Conservation (phyloP, 2,888 invertebrate species). For the Rhagonycha lutea region DNA sequence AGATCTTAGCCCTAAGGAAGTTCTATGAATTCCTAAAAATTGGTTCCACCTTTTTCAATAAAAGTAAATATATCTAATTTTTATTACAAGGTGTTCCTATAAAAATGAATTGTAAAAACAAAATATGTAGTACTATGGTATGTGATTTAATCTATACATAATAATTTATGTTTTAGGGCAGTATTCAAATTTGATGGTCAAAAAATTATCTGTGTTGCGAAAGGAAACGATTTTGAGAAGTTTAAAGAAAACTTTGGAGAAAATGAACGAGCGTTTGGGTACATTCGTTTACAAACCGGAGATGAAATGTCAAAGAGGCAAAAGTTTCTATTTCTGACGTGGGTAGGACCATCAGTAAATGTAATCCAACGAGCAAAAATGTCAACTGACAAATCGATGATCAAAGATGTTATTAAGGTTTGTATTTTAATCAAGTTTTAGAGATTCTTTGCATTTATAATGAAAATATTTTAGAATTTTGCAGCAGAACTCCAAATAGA, state of each 20-base stretch:
- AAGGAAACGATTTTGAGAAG: slow-evolving; percentile 71
- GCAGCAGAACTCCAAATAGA: slow-evolving; percentile 77
- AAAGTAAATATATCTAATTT: no score
- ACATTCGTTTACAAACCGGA: slow-evolving; percentile 75
- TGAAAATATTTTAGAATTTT: slow-evolving; percentile 67
- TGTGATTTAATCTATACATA: not conserved
- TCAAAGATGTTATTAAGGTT: slow-evolving; percentile 77
- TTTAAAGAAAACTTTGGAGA: slow-evolving; percentile 72
- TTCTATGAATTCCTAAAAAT: no score
- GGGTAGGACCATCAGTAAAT: slow-evolving; percentile 75
- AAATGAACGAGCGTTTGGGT: slow-evolving; percentile 76
- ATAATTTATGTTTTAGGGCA: slow-evolving; percentile 60
- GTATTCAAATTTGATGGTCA: slow-evolving; percentile 77
- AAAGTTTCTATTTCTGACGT: slow-evolving; percentile 79
- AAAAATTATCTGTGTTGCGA: slow-evolving; percentile 67
- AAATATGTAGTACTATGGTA: no score
- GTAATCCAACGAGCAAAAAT: slow-evolving; percentile 80
- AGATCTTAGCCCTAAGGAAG: no score
- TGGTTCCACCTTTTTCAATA: no score
- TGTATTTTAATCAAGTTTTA: slow-evolving; percentile 52
- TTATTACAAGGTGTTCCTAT: no score
- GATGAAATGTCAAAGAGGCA: slow-evolving; percentile 83
- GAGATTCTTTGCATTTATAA: not conserved
- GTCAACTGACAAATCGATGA: slow-evolving; percentile 79
- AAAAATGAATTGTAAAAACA: no score